A percentile compares a stretch with the other conserved stretches of the same genome.
These are phyloP conservation scores for Mimas tiliae DNA, from an alignment of 2,888 invertebrate species.

Conservation along the genomic window DNA sequence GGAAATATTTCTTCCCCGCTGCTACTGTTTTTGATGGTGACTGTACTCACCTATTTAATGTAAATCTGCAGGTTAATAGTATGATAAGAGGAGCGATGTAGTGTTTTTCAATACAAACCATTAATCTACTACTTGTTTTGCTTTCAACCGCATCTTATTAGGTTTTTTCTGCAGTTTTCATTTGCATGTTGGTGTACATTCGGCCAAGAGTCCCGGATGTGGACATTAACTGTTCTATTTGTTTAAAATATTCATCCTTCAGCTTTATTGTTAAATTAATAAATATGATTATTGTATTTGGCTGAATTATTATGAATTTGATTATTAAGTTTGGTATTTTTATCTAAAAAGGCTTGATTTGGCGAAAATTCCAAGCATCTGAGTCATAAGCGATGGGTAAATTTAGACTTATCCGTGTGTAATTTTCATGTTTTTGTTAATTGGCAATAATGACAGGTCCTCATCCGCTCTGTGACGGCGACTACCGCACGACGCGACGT, in stretches of 20 bases:
- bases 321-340: no score
- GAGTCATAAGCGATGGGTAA: background rate
- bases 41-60: constrained; percentile 58
- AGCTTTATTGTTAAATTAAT: background rate
- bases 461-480: constrained; percentile 16
- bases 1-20: background rate
- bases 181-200: background rate
- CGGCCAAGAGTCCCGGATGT: constrained; percentile 21
- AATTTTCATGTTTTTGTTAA: background rate
- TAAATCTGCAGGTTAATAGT: constrained; percentile 54
- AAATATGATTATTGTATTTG: no score
- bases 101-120: constrained; percentile 51
- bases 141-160: constrained; percentile 39
- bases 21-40: constrained; percentile 39
- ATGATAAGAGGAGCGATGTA: constrained; percentile 56
- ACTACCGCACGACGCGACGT: constrained; percentile 26
- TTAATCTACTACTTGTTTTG: constrained; percentile 61
- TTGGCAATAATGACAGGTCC: constrained; percentile 6
- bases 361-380: background rate
- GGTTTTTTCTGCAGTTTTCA: constrained; percentile 17
- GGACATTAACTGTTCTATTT: background rate
- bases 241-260: background rate
- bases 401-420: background rate
- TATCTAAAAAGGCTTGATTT: background rate
- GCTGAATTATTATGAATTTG: no score